Conservation (phyloP, 2,113 vertebrate genomes). For the Formicarius rufipectus region DNA sequence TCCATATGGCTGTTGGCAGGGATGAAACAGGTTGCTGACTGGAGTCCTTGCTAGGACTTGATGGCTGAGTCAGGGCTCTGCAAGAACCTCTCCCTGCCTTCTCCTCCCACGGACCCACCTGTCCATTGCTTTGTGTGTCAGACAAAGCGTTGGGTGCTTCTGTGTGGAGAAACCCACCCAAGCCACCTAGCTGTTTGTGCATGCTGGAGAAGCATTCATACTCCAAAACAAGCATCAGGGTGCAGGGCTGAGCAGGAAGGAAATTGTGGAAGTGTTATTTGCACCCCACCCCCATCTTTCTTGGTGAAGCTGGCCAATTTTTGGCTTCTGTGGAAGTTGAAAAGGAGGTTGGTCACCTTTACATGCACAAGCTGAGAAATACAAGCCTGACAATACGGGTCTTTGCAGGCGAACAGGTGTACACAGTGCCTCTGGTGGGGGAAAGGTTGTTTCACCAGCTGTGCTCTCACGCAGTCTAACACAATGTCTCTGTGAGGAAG, state of each 20-base stretch:
- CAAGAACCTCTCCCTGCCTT: neutral
- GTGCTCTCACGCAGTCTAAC: neutral
- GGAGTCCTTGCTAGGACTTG: neutral
- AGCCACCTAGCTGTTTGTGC: accelerated
- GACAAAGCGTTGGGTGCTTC: accelerated
- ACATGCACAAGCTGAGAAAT: neutral
- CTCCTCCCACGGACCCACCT: neutral
- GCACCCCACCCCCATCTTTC: neutral
- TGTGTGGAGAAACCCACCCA: neutral
- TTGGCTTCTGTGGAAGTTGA: neutral
- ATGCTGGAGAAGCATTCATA: accelerated
- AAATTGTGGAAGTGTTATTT: neutral
- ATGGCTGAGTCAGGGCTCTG: conserved; percentile 24
- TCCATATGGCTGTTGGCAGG: neutral
- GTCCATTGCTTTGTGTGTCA: neutral
- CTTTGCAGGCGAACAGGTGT: neutral
- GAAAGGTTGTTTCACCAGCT: neutral
- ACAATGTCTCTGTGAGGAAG: neutral
- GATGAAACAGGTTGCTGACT: neutral
- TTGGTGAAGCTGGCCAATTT: neutral
- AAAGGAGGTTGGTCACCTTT: neutral
- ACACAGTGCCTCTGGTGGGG: neutral
- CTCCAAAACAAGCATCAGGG: neutral
- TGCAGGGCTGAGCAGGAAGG: neutral
- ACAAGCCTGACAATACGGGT: neutral